These are phyloP conservation scores for Physella acuta DNA, from an alignment of 1,140 invertebrate species.

Conservation along the genomic window DNA sequence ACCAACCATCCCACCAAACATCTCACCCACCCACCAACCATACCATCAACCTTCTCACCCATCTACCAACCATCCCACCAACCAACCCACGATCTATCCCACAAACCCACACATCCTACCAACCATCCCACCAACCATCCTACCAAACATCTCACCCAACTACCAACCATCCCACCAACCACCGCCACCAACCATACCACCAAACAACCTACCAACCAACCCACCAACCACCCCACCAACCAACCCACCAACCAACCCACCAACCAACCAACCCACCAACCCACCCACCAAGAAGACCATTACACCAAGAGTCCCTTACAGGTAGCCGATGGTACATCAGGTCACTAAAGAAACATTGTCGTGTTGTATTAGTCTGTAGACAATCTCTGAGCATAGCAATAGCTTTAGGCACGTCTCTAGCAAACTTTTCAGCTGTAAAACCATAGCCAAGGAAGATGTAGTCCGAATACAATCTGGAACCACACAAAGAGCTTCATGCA, in stretches of 20 bases:
- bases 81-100: no score
- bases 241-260: neutral
- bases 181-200: neutral
- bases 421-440: conserved; percentile 35
- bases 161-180: neutral
- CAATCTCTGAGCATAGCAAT: conserved; percentile 35
- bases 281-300: neutral
- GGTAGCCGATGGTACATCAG: conserved; percentile 32
- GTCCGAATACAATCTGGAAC: conserved; percentile 44
- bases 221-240: no score
- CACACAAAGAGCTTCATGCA: no score
- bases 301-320: conserved; percentile 17
- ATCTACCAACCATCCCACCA: no score
- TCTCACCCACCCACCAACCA: no score
- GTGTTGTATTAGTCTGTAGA: conserved; percentile 27
- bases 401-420: conserved; percentile 30
- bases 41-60: no score
- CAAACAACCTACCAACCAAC: no score
- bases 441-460: conserved; percentile 44
- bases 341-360: conserved; percentile 39
- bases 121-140: neutral
- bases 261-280: neutral
- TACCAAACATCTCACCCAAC: neutral
- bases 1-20: neutral
- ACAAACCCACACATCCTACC: neutral